phyloP scores from a whole-genome alignment of 2,888 invertebrate genomes.

The Drosophila formosana region DNA sequence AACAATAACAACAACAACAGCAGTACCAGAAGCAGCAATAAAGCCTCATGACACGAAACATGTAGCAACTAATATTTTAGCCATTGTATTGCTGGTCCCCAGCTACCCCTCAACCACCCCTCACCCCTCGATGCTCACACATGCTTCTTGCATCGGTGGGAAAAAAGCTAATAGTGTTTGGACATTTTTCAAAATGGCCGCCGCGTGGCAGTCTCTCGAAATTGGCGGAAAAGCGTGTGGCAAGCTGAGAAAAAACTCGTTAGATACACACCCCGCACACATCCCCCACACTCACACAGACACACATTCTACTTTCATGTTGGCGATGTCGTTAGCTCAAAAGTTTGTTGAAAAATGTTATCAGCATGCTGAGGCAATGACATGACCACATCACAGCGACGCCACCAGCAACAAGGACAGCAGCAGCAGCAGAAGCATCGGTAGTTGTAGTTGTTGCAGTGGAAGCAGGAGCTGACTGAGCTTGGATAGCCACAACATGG shows the following conservation, averaged over 20 bases:
- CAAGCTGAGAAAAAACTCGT: slow-evolving; percentile 43
- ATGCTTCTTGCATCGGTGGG: background rate
- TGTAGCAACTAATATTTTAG: slow-evolving; percentile 78
- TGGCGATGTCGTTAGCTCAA: slow-evolving; percentile 73
- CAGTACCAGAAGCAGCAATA: slow-evolving; percentile 36
- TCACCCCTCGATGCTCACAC: background rate
- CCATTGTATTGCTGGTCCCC: slow-evolving; percentile 40
- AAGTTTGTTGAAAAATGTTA: slow-evolving; percentile 78
- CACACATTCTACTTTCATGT: slow-evolving; percentile 22
- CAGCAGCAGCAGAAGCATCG: slow-evolving; percentile 15
- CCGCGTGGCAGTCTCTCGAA: slow-evolving; percentile 39
- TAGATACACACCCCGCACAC: slow-evolving; percentile 26
- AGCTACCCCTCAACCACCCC: too few relatives aligned
- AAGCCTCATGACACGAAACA: slow-evolving; percentile 75
- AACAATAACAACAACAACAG: slow-evolving; percentile 40
- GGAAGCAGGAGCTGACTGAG: slow-evolving; percentile 14
- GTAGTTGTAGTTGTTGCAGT: background rate
- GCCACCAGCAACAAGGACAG: slow-evolving; percentile 31
- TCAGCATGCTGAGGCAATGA: slow-evolving; percentile 76
- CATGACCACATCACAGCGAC: slow-evolving; percentile 76
- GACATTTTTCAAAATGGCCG: slow-evolving; percentile 75
- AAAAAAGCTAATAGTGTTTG: slow-evolving; percentile 79
- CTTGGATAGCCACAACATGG: slow-evolving; percentile 62
- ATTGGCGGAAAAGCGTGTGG: slow-evolving; percentile 43
- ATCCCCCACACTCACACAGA: slow-evolving; percentile 6